Conservation (phyloP, 2,797 vertebrate species). For the Margarornis squamiger region DNA sequence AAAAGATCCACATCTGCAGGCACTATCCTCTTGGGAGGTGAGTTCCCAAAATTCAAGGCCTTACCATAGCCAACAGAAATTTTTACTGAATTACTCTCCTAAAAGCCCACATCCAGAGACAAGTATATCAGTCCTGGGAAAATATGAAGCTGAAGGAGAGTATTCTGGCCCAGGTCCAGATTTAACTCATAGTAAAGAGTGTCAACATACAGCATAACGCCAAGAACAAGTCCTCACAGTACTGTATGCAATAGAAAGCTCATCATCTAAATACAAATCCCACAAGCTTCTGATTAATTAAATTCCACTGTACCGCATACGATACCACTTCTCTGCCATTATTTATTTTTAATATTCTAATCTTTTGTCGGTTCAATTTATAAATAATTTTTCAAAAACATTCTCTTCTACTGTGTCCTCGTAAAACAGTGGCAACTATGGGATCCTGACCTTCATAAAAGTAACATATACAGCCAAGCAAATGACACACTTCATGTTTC, state of each 20-base stretch:
- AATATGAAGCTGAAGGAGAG: not conserved
- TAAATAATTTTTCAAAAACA: not conserved
- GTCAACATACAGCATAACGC: not conserved
- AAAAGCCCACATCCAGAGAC: not conserved
- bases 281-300: not conserved
- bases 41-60: not conserved
- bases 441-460: not conserved
- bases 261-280: not conserved
- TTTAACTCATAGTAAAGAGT: not conserved
- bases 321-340: not conserved
- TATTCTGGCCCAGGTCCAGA: not conserved
- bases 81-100: not conserved
- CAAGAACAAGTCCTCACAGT: not conserved
- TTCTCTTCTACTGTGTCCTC: not conserved
- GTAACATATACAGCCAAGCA: not conserved
- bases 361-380: not conserved
- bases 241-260: not conserved
- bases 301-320: not conserved
- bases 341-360: not conserved
- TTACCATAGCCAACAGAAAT: not conserved
- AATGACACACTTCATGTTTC: not conserved
- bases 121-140: accelerated
- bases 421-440: not conserved
- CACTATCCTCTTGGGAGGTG: accelerated
- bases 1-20: not conserved